Evolutionary conservation across 30 jellyfish, hydroid and myxozoan genomes (phyloP).

Genomic region (Calvadosia cruxmelitensis): DNA sequence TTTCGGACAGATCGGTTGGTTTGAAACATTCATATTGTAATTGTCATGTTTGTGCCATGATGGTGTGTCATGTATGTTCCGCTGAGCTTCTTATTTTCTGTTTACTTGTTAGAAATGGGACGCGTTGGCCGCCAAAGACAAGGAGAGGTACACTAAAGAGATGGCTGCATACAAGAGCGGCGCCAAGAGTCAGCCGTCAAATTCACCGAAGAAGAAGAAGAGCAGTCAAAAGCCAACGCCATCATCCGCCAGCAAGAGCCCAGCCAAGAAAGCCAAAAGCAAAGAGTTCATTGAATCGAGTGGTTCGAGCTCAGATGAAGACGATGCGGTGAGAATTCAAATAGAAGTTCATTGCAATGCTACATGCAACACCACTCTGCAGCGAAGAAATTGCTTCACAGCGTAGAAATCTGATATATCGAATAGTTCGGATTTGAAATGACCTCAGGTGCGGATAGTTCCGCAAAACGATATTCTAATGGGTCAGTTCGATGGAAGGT

Average conservation of each 20-base stretch:
- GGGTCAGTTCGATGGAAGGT: too few species aligned
- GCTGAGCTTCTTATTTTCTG: background rate
- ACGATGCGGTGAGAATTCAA: constrained; percentile 47
- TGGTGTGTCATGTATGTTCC: too few species aligned
- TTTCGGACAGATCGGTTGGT: constrained; percentile 52
- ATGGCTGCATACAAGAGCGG: constrained; percentile 38
- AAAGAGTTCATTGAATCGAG: constrained; percentile 70
- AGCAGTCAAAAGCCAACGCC: constrained; percentile 16
- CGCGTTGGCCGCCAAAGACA: constrained; percentile 38
- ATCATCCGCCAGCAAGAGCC: constrained; percentile 4
- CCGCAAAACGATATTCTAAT: too few species aligned
- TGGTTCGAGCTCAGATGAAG: constrained; percentile 44
- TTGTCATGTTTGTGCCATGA: too few species aligned
- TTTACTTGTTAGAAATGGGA: constrained; percentile 55
- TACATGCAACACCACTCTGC: too few species aligned
- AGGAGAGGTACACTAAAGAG: constrained; percentile 44
- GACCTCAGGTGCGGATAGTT: too few species aligned
- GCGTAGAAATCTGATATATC: too few species aligned
- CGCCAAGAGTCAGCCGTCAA: constrained; percentile 23
- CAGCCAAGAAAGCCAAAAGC: constrained; percentile 68
- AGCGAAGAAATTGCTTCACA: too few species aligned
- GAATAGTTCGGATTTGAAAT: too few species aligned
- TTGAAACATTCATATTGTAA: too few species aligned
- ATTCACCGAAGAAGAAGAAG: constrained; percentile 2
- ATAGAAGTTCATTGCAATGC: too few species aligned